Evolutionary conservation across 2,888 invertebrate genomes (phyloP), one percentile per base, ranked within the genome.

Genomic region (Marronus borbonicus): DNA sequence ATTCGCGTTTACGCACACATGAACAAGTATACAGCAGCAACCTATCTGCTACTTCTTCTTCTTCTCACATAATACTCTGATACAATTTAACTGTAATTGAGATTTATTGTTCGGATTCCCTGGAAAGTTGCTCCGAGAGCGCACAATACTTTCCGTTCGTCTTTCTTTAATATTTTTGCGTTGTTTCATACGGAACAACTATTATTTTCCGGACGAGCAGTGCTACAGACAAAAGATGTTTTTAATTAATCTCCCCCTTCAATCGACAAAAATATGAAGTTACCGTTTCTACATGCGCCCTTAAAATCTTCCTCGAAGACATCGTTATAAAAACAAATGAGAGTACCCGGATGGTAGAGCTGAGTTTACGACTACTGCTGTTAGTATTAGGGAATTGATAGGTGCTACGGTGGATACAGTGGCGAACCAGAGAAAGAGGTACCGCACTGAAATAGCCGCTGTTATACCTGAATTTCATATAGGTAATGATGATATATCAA

Each of bases 71-170:
- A 72, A 60, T 72, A 39, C 72, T 72, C 65, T 66, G 65, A 76
- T 76, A 76, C 76, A 76, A 76, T 76, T 76, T 65, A 76, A 76
- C 76, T 76, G 76, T 76, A 76, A 76, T 76, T 76, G 76, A 76
- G 76, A 76, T 76, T 76, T 76, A 76, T 76, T 76, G 76, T 76
- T 66, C 52, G 76, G 55, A 66, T 52, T 76, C 55, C 55, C 65
- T 76, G 49, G 65, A 64, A 65, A 66, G 52, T 76, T 76, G 55
- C 66, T 76, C 4, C 31, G 52, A 49, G 55, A 52, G 64, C 12
- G 31, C 39, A 64, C 58, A 70, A 70, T 70, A 70, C 70, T 55
- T 70, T 70, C 44, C 17, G 50, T 70, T 55, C 65, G 44, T 31
- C 69, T 55, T 58, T 55, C 58, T 68, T 17, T 50, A 50, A 68